Base-by-base conservation (phyloP, 1,140 invertebrate genomes). In the Eurosta solidaginis region DNA sequence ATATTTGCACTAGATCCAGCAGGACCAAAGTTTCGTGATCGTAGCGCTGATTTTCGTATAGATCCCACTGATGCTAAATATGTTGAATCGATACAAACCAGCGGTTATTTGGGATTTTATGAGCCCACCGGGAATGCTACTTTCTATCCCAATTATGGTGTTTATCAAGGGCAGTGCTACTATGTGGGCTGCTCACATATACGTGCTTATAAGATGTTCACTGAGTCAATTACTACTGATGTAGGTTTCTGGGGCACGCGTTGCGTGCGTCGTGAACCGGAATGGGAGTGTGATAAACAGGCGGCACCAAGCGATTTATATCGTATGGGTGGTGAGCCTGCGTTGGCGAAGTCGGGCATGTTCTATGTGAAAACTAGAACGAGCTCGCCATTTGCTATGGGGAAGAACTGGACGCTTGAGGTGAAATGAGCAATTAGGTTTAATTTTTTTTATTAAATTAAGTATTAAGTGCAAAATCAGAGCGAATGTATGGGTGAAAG, bases 41-140 rank as follows among this genome's bases (percentile, higher is more conserved):
- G 90, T 1, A 89, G 90, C 5, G 79, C 88, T 0, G 87, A 89
- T 1, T 87, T 91, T 47, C 88, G 92, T 27, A 84, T 95, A 0
- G 91, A 92, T 80, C 82, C 88, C 1, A 88, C 88, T 0, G 93
- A 95, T 81, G 94, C 93, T 1, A 86, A 89, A 9, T 93, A 92
- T 75, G 93, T 95, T 0, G 93, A 95, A 81, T 89, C 93, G 0
- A 92, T 95, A 78, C 94, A 95, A 78, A 93, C 92, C 0, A 92
- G 92, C 79, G 50, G 91, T 90, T 83, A 83, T 89, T 88, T 87
- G 90, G 89, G 82, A 89, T 88, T 83, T 86, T 81, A 82, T 0
- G 76, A 80, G 1, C 83, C 91, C 0, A 87, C 92, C 2, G 93
- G 93, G n/a, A 90, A 91, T 73, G 90, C 90, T 0, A 93, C 94